A percentile compares a stretch with the other conserved stretches of the same genome.
Conservation (phyloP, 2,113 vertebrate species). For the Elachura formosa region DNA sequence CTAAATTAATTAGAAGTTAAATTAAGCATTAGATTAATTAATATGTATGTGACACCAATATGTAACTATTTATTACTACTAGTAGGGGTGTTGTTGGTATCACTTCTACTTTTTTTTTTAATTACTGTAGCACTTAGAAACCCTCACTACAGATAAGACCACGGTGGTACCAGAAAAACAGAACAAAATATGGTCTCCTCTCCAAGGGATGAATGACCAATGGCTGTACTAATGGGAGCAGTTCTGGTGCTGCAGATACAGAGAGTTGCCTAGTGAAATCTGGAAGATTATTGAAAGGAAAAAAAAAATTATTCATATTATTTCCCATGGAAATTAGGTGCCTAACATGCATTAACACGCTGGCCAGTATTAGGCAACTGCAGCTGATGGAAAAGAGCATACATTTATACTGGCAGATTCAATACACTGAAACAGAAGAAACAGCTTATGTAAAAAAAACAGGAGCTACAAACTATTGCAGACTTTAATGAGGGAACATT, state of each 20-base stretch:
- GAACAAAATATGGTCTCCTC: neutral
- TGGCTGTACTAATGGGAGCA: neutral
- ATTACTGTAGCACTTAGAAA: neutral
- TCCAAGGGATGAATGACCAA: neutral
- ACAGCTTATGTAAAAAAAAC: neutral
- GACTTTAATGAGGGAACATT: neutral
- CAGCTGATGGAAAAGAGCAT: neutral
- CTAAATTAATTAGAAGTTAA: constrained; percentile 51
- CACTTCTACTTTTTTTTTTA: neutral
- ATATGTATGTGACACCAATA: neutral
- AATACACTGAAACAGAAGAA: neutral
- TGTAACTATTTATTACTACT: constrained; percentile 12
- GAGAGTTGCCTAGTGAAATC: neutral
- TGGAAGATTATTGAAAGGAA: neutral
- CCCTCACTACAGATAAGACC: neutral
- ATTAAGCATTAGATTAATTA: constrained; percentile 44
- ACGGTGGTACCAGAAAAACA: neutral
- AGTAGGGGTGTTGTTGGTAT: neutral
- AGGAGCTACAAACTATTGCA: neutral
- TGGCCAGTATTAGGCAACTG: neutral
- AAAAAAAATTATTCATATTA: neutral
- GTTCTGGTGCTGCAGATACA: neutral
- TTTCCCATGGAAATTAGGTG: neutral
- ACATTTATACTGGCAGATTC: neutral
- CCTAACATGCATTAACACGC: neutral